A percentile compares a stretch with the other conserved stretches of the same genome.
phyloP scores from a whole-genome alignment of 2,888 invertebrate species.

The Scaeva pyrastri region DNA sequence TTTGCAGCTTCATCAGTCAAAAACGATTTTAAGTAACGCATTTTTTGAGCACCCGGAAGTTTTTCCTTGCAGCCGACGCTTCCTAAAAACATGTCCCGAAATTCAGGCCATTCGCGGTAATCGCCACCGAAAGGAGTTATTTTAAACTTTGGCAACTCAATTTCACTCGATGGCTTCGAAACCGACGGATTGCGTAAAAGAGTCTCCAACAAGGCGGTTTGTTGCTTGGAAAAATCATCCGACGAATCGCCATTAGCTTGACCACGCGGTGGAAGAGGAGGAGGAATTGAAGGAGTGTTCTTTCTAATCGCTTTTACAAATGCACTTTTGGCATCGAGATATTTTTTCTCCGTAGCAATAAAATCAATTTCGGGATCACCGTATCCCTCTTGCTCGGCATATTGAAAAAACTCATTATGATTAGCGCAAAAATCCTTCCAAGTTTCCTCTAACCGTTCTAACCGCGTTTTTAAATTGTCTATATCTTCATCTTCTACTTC shows the following conservation, averaged over 20 bases:
- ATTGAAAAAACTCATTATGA: background rate
- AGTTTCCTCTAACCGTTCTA: background rate
- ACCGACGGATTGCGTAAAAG: background rate
- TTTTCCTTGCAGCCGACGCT: background rate
- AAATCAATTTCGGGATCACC: constrained; percentile 21
- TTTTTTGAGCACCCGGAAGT: background rate
- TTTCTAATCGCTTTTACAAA: background rate
- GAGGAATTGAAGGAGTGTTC: background rate
- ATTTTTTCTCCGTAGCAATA: background rate
- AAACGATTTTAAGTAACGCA: background rate
- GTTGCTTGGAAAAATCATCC: constrained; percentile 1
- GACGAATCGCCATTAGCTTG: background rate
- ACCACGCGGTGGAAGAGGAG: background rate
- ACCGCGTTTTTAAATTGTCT: constrained; percentile 1
- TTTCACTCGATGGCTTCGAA: background rate
- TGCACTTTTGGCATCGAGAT: constrained; percentile 27
- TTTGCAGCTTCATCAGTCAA: background rate
- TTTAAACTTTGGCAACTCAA: background rate
- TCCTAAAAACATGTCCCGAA: background rate
- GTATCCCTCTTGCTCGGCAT: constrained; percentile 3
- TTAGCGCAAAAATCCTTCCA: background rate
- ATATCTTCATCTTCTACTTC: constrained; percentile 17
- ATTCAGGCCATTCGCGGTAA: background rate
- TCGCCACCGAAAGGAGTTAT: background rate
- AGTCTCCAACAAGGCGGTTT: constrained; percentile 11